Conservation (phyloP, 2,113 vertebrate species). For the Bufo bufo region DNA sequence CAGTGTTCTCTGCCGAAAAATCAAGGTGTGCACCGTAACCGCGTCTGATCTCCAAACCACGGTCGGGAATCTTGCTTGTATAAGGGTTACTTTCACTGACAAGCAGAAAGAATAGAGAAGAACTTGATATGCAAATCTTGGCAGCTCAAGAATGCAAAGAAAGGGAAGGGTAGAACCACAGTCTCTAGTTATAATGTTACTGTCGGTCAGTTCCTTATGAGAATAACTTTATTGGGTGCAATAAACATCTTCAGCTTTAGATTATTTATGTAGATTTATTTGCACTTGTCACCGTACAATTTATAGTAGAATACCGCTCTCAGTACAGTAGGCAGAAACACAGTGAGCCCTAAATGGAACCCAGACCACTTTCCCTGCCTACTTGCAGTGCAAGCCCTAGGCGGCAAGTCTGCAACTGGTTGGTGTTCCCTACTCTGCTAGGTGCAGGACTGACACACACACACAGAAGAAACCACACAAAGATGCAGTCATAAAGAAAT, state of each 20-base stretch:
- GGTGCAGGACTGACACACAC: too few relatives aligned
- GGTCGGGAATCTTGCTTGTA: background rate
- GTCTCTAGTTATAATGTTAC: background rate
- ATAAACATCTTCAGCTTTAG: background rate
- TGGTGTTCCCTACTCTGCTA: too few relatives aligned
- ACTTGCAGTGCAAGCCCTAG: too few relatives aligned
- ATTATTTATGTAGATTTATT: background rate
- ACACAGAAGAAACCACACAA: too few relatives aligned
- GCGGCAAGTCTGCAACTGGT: too few relatives aligned
- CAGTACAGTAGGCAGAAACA: too few relatives aligned
- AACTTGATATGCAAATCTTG: conserved; percentile 22
- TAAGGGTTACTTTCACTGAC: background rate
- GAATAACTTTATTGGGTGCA: background rate
- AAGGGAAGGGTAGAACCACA: background rate
- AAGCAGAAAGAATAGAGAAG: background rate
- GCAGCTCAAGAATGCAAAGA: conserved; percentile 14
- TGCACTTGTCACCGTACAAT: background rate
- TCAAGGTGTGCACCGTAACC: background rate
- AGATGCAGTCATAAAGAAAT: too few relatives aligned
- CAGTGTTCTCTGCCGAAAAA: background rate
- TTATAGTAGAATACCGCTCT: background rate
- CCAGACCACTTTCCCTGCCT: too few relatives aligned
- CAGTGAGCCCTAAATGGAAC: too few relatives aligned
- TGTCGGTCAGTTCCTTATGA: background rate
- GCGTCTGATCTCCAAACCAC: background rate